Evolutionary conservation across 2,888 invertebrate genomes (phyloP).

Genomic region (Megamerina dolium): DNA sequence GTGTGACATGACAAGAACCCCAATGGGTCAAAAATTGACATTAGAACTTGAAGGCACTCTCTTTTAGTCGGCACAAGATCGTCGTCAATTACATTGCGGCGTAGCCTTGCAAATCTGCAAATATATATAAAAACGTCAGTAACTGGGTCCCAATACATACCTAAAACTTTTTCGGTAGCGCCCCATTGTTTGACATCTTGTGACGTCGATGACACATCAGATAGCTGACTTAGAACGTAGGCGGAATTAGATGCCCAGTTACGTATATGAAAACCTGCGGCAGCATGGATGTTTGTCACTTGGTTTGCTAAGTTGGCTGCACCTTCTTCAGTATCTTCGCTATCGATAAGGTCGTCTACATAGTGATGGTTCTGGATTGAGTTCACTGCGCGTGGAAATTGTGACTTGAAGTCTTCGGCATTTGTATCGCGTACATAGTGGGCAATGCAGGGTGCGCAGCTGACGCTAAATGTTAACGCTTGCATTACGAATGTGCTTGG

Average conservation of each 20-base stretch:
- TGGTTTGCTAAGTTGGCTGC: neutral
- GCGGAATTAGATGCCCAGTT: slow-evolving; percentile 13
- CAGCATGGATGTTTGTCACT: slow-evolving; percentile 7
- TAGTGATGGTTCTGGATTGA: slow-evolving; percentile 11
- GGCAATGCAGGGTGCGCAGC: slow-evolving; percentile 17
- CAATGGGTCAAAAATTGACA: slow-evolving; percentile 18
- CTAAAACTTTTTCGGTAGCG: slow-evolving; percentile 14
- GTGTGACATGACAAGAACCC: slow-evolving; percentile 19
- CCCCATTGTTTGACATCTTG: neutral
- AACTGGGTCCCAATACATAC: slow-evolving; percentile 16
- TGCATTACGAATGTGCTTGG: slow-evolving; percentile 24
- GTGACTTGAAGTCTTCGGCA: too few species aligned
- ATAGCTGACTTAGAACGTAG: neutral
- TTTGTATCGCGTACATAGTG: slow-evolving; percentile 15
- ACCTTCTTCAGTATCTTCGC: slow-evolving; percentile 5
- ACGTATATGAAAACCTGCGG: slow-evolving; percentile 12
- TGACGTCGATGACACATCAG: too few species aligned
- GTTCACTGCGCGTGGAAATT: slow-evolving; percentile 13
- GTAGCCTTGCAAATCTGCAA: slow-evolving; percentile 17
- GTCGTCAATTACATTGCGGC: slow-evolving; percentile 9
- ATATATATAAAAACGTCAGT: slow-evolving; percentile 14
- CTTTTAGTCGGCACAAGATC: slow-evolving; percentile 11
- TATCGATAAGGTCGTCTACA: too few species aligned
- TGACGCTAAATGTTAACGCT: slow-evolving; percentile 17
- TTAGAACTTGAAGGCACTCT: slow-evolving; percentile 14